Conservation (phyloP, 2,797 vertebrate genomes). For the Merluccius polli region DNA sequence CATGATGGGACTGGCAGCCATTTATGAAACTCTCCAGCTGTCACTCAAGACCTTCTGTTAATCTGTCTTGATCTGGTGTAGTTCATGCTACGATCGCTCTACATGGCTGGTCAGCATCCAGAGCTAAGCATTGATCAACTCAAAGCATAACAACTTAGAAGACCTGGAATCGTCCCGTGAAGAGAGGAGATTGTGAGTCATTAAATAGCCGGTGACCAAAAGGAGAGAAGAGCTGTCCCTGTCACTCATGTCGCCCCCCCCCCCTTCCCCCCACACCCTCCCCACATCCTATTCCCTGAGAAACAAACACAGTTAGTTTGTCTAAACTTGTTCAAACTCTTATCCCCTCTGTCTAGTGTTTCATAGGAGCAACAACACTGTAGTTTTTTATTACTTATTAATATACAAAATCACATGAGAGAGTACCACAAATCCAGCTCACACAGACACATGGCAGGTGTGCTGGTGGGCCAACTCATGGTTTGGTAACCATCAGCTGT, state of each 20-base stretch:
- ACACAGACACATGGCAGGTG: neutral
- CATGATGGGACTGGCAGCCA: slow-evolving; percentile 69
- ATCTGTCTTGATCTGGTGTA: slow-evolving; percentile 39
- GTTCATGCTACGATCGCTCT: neutral
- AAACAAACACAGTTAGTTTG: neutral
- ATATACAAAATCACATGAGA: neutral
- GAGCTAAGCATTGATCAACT: neutral
- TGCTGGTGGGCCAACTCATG: neutral
- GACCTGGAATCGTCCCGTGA: neutral
- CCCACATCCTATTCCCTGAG: slow-evolving; percentile 8
- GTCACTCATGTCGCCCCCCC: slow-evolving; percentile 59
- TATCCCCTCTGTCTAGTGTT: neutral
- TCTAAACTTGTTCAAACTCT: neutral
- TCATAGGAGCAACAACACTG: neutral
- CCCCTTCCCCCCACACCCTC: slow-evolving; percentile 23
- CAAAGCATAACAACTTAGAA: neutral
- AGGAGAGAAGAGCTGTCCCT: slow-evolving; percentile 61
- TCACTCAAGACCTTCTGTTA: slow-evolving; percentile 55
- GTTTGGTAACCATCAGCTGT: slow-evolving; percentile 34
- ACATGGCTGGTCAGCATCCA: neutral
- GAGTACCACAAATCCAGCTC: neutral
- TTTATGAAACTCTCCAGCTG: slow-evolving; percentile 69
- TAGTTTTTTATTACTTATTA: neutral
- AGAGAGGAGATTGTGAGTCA: slow-evolving; percentile 11
- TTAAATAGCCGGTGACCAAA: slow-evolving; percentile 57